A percentile compares a stretch with the other conserved stretches of the same genome.
These are phyloP conservation scores for Drosophila cognata DNA, from an alignment of 2,888 invertebrate species.

Conservation along the genomic window DNA sequence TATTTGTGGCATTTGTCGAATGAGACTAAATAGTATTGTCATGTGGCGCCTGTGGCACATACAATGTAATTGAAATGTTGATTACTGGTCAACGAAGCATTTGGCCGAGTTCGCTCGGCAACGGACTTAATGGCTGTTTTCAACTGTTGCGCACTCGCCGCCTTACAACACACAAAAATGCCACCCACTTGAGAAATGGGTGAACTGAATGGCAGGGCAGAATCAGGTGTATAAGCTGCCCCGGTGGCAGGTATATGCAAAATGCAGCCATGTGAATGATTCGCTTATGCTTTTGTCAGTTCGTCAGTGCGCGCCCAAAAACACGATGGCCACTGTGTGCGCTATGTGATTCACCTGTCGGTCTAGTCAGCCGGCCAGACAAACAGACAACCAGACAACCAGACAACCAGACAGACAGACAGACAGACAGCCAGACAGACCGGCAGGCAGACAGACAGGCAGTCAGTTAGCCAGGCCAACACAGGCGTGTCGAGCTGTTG, in stretches of 20 bases:
- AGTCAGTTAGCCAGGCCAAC: conserved; percentile 21
- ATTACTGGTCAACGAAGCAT: conserved; percentile 77
- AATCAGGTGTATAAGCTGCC: background rate
- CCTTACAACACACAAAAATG: conserved; percentile 44
- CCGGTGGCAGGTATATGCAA: conserved; percentile 45
- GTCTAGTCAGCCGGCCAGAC: conserved; percentile 9
- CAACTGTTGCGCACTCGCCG: conserved; percentile 70
- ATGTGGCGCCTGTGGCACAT: conserved; percentile 11
- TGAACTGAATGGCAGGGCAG: background rate
- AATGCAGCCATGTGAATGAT: conserved; percentile 83
- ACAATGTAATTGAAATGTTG: conserved; percentile 66
- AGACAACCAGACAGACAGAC: background rate
- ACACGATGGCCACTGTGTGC: conserved; percentile 26
- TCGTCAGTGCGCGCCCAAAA: conserved; percentile 56
- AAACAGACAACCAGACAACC: background rate
- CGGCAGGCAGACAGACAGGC: conserved; percentile 6
- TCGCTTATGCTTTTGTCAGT: conserved; percentile 83
- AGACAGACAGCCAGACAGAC: background rate
- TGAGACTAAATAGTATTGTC: background rate
- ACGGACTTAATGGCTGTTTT: conserved; percentile 78
- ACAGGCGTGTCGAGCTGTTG: conserved; percentile 33
- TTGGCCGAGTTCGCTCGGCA: conserved; percentile 55
- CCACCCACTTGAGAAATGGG: conserved; percentile 8
- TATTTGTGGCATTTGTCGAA: background rate
- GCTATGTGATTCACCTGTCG: conserved; percentile 52